These are phyloP conservation scores for Nesogale talazaci DNA, from an alignment of 2,113 vertebrate species.

Conservation along the genomic window DNA sequence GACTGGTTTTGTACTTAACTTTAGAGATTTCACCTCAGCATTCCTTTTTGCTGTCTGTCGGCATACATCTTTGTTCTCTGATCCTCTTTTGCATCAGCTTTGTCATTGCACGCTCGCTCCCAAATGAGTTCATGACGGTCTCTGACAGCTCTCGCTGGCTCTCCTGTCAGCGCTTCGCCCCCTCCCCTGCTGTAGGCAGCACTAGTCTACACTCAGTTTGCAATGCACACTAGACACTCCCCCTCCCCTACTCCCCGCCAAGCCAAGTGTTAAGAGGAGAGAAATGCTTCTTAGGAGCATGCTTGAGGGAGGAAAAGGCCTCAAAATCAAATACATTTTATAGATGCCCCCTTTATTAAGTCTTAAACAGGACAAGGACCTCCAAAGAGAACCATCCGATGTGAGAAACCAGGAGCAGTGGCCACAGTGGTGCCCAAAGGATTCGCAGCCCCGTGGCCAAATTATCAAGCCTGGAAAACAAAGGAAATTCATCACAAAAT, in stretches of 20 bases:
- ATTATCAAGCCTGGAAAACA: too few species aligned
- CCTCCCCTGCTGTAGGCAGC: neutral
- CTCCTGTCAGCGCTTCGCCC: neutral
- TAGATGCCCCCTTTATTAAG: too few species aligned
- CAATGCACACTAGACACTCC: neutral
- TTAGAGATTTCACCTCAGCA: neutral
- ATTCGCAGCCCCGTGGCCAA: too few species aligned
- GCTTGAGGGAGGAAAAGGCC: too few species aligned
- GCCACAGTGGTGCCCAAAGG: too few species aligned
- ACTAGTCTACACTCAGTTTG: neutral
- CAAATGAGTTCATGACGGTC: neutral
- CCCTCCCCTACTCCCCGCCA: too few species aligned
- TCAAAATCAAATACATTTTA: too few species aligned
- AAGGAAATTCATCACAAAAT: too few species aligned
- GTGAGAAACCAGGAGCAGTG: too few species aligned
- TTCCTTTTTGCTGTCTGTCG: neutral
- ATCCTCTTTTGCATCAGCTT: neutral
- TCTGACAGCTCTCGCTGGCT: neutral
- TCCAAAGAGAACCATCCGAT: too few species aligned
- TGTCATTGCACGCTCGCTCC: neutral
- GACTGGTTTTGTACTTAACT: neutral
- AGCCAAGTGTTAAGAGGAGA: neutral
- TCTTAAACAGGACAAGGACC: too few species aligned
- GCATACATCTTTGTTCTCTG: neutral
- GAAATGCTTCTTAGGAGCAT: neutral